Percentiles rank a stretch among this genome's conserved stretches.
Conservation (phyloP, 2,797 vertebrate genomes). For the Aselliscus stoliczkanus region DNA sequence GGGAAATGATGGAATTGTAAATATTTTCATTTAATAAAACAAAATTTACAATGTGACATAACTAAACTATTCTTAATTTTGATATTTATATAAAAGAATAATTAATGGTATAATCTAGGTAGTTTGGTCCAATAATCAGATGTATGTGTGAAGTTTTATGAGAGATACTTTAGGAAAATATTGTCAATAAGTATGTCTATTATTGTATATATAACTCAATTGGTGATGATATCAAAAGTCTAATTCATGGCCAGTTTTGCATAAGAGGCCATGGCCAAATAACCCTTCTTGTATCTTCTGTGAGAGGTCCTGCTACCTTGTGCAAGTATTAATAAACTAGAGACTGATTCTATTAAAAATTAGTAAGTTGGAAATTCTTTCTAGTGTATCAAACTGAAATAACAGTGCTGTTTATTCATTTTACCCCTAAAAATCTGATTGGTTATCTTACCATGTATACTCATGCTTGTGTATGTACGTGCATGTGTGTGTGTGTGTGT, state of each 20-base stretch:
- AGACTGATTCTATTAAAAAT: not conserved
- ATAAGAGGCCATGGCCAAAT: not conserved
- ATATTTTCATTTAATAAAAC: not conserved
- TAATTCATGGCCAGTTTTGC: not conserved
- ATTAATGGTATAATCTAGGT: not conserved
- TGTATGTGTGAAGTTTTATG: not conserved
- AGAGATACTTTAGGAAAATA: not conserved
- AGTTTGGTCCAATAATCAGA: not conserved
- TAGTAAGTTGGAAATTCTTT: not conserved
- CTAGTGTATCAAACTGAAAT: not conserved
- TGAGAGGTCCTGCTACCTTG: not conserved
- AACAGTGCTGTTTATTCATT: not conserved
- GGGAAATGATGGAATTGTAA: not conserved
- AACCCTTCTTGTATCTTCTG: not conserved
- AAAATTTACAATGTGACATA: not conserved
- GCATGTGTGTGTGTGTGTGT: too few relatives aligned
- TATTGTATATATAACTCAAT: not conserved
- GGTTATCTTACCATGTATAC: not conserved
- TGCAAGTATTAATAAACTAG: not conserved
- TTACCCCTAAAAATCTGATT: not conserved
- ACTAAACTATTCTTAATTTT: not conserved
- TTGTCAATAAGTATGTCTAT: not conserved
- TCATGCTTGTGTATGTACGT: too few relatives aligned
- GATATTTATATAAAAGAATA: not conserved
- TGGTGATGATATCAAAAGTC: not conserved